Evolutionary conservation across 2,888 invertebrate genomes (phyloP).

Genomic region (Diplazon laetatorius): DNA sequence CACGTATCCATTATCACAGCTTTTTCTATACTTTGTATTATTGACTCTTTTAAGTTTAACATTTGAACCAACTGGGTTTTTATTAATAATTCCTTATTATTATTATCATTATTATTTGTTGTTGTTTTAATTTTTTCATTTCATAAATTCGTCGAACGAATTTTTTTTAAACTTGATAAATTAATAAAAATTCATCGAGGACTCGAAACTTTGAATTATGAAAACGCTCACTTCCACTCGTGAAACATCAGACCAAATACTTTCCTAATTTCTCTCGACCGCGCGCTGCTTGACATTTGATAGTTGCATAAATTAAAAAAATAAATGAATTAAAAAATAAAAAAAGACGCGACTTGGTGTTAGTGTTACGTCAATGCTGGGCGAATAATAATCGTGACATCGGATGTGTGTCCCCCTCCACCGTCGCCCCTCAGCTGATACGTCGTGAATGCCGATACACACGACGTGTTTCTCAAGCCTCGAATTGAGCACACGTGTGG

Average conservation of each 20-base stretch:
- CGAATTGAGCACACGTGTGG: slow-evolving; percentile 8
- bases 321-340: too few relatives aligned
- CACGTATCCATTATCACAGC: too few relatives aligned
- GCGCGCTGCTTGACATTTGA: slow-evolving; percentile 15
- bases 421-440: not conserved
- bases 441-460: not conserved
- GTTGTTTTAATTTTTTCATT: too few relatives aligned
- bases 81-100: too few relatives aligned
- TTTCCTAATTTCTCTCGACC: slow-evolving; percentile 45
- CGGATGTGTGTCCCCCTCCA: not conserved
- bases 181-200: not conserved
- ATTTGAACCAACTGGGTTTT: too few relatives aligned
- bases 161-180: too few relatives aligned
- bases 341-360: too few relatives aligned
- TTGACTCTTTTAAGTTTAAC: too few relatives aligned
- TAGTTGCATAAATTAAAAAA: slow-evolving; percentile 21
- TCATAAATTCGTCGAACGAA: too few relatives aligned
- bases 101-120: too few relatives aligned
- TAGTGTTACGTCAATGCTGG: slow-evolving; percentile 3
- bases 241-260: not conserved
- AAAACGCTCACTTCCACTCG: not conserved
- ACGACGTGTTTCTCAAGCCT: not conserved
- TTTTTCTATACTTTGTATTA: too few relatives aligned
- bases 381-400: slow-evolving; percentile 6
- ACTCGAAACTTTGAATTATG: not conserved